Conservation (phyloP, 2,113 vertebrate genomes). For the Callopanchax toddi region DNA sequence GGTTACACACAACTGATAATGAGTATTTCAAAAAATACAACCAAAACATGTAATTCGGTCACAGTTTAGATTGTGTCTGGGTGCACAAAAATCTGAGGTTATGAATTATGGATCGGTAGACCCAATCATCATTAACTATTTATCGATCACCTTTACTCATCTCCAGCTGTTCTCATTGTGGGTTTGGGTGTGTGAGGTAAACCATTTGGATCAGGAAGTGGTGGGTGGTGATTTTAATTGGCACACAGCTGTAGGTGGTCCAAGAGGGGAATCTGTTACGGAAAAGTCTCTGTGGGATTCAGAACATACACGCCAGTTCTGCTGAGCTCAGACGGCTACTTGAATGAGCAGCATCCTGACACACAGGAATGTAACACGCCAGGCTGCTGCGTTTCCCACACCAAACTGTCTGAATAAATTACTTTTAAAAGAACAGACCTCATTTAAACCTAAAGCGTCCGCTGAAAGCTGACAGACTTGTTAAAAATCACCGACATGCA, state of each 20-base stretch:
- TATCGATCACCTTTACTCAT: slow-evolving; percentile 55
- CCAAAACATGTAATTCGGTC: too few species aligned
- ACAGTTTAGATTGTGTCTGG: too few species aligned
- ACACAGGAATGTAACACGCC: slow-evolving; percentile 10
- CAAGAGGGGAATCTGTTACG: slow-evolving; percentile 13
- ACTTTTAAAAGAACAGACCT: neutral
- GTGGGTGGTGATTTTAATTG: slow-evolving; percentile 58
- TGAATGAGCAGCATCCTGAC: slow-evolving; percentile 14
- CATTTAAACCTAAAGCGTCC: too few species aligned
- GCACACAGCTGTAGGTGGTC: slow-evolving; percentile 50
- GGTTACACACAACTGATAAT: too few species aligned
- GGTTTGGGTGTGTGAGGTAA: slow-evolving; percentile 5
- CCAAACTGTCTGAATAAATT: slow-evolving; percentile 4
- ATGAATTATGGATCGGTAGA: slow-evolving; percentile 77
- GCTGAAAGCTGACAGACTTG: neutral
- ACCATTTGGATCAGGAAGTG: slow-evolving; percentile 24
- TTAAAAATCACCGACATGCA: neutral
- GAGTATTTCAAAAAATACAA: too few species aligned
- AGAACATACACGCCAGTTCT: slow-evolving; percentile 18
- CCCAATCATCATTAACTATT: slow-evolving; percentile 71
- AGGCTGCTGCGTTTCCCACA: neutral
- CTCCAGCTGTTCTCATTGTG: slow-evolving; percentile 47
- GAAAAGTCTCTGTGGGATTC: slow-evolving; percentile 29
- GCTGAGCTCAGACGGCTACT: slow-evolving; percentile 32
- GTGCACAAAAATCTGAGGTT: slow-evolving; percentile 12